These are phyloP conservation scores for Cydia pomonella DNA, from an alignment of 1,140 invertebrate genomes.

Conservation along the genomic window DNA sequence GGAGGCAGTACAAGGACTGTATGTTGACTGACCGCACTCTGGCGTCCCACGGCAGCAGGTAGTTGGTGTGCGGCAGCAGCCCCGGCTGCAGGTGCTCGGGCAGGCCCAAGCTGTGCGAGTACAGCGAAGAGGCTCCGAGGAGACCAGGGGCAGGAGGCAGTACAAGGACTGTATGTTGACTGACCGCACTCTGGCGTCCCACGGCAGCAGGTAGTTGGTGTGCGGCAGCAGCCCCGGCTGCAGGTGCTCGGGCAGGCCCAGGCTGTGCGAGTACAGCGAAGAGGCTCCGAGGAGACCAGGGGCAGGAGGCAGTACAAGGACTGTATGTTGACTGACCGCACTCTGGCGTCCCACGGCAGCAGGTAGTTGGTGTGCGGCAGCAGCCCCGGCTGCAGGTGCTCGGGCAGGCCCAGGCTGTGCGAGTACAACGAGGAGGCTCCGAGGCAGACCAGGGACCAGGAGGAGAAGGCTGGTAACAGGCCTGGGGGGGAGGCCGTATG, in stretches of 20 bases:
- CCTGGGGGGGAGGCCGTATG: constrained; percentile 89
- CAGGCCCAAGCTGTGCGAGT: constrained; percentile 93
- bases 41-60: constrained; percentile 97
- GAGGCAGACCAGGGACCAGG: constrained; percentile 95
- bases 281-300: constrained; percentile 94
- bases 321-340: constrained; percentile 77
- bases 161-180: constrained; percentile 10
- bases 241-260: constrained; percentile 88
- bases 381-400: constrained; percentile 92
- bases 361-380: constrained; percentile 94
- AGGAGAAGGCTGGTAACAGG: constrained; percentile 93
- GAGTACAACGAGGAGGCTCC: constrained; percentile 95
- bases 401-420: constrained; percentile 90
- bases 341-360: constrained; percentile 96
- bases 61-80: constrained; percentile 93
- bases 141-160: too few relatives aligned
- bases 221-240: constrained; percentile 93
- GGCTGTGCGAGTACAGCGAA: constrained; percentile 94
- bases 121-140: constrained; percentile 91
- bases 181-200: constrained; percentile 93
- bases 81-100: constrained; percentile 90
- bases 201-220: constrained; percentile 95
- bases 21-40: constrained; percentile 82
- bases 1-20: neutral
- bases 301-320: constrained; percentile 83